These are phyloP conservation scores for Oncorhynchus gorbuscha DNA, from an alignment of 2,113 vertebrate species.

Conservation along the genomic window DNA sequence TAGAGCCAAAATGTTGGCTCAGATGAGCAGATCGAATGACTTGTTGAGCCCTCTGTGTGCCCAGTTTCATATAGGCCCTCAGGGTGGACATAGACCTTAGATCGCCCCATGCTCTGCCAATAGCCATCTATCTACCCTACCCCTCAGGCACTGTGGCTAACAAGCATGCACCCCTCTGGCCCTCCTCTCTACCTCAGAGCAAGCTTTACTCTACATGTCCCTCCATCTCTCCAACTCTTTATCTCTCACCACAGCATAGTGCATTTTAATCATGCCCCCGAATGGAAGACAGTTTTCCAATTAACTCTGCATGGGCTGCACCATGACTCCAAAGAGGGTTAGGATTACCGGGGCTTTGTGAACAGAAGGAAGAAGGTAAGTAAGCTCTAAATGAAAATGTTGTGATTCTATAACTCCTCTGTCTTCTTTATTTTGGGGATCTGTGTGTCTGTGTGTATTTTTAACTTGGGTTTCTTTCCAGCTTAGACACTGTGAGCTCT, in stretches of 20 bases:
- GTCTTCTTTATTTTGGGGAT: constrained; percentile 57
- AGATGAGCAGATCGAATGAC: not conserved
- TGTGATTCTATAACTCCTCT: constrained; percentile 37
- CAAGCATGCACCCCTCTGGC: constrained; percentile 52
- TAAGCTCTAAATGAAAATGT: constrained; percentile 15
- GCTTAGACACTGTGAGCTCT: constrained; percentile 52
- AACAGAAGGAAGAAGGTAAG: constrained; percentile 35
- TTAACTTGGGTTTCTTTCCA: constrained; percentile 63
- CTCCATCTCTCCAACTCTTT: constrained; percentile 61
- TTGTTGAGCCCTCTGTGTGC: not conserved
- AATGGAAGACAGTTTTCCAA: constrained; percentile 74
- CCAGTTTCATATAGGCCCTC: constrained; percentile 1
- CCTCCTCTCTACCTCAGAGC: constrained; percentile 43
- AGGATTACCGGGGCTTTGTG: not conserved
- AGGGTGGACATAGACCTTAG: constrained; percentile 14
- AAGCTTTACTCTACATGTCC: constrained; percentile 32
- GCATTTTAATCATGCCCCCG: constrained; percentile 71
- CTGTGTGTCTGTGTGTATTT: constrained; percentile 64
- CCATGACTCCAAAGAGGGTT: constrained; percentile 26
- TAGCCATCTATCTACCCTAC: constrained; percentile 14
- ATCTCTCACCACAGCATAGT: constrained; percentile 64
- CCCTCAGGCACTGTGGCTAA: constrained; percentile 52
- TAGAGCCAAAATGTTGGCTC: constrained; percentile 7
- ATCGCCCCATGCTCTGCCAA: constrained; percentile 21
- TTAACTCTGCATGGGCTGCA: constrained; percentile 59